Conservation (phyloP, 2,113 vertebrate species). For the Casuarius casuarius region DNA sequence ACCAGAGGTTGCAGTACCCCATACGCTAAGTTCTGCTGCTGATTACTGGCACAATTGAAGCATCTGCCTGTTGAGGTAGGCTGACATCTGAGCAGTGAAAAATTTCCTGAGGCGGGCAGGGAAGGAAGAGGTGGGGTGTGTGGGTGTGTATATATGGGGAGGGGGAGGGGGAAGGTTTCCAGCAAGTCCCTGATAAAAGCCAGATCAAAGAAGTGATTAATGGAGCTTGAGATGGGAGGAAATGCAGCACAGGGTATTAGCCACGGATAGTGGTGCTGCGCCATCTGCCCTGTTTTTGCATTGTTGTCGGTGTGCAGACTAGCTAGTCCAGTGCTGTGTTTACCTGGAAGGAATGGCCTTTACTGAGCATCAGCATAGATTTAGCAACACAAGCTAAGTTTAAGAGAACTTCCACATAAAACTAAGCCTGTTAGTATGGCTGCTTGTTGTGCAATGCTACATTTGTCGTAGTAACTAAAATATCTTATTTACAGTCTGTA, state of each 20-base stretch:
- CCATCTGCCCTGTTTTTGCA: neutral
- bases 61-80: too few relatives aligned
- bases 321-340: neutral
- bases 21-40: neutral
- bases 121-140: neutral
- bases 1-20: neutral
- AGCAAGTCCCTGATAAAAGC: neutral
- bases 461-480: neutral
- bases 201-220: neutral
- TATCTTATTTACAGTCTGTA: too few relatives aligned
- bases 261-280: too few relatives aligned
- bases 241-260: neutral
- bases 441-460: neutral
- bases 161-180: neutral
- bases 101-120: neutral
- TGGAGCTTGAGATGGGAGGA: neutral
- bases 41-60: neutral
- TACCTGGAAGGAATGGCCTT: neutral
- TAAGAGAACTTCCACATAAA: neutral
- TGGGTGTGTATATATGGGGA: too few relatives aligned
- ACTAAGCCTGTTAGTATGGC: too few relatives aligned
- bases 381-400: neutral
- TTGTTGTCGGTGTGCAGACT: neutral
- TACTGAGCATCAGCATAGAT: neutral
- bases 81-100: neutral